Evolutionary conservation across 2,797 vertebrate species (phyloP).

Genomic region (Enteromius treurensis): DNA sequence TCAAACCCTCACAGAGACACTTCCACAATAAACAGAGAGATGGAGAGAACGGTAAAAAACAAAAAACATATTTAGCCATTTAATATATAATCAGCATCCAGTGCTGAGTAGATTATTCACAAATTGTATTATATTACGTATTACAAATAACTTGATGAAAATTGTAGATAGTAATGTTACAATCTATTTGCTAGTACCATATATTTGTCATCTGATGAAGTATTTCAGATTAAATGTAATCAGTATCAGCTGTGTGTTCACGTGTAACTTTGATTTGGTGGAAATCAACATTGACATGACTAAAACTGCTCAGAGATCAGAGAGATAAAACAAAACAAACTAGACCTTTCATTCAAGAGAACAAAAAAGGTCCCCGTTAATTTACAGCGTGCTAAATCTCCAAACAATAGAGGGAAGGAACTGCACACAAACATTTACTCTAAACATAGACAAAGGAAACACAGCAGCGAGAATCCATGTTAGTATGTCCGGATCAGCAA

Average conservation of each 20-base stretch:
- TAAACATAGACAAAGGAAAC: conserved; percentile 43
- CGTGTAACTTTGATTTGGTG: not conserved
- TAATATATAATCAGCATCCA: not conserved
- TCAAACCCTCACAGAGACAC: not conserved
- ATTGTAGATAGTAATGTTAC: not conserved
- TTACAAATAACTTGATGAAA: not conserved
- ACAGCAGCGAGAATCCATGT: conserved; percentile 21
- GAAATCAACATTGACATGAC: not conserved
- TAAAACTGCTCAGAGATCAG: conserved; percentile 23
- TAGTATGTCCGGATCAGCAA: not conserved
- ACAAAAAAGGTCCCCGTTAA: conserved; percentile 41
- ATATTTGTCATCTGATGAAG: not conserved
- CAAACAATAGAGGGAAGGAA: conserved; percentile 64
- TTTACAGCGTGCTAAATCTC: conserved; percentile 31
- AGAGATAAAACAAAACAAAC: conserved; percentile 38
- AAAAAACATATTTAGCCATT: not conserved
- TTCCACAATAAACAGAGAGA: not conserved
- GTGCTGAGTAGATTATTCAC: not conserved
- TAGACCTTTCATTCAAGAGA: conserved; percentile 48
- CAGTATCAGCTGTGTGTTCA: not conserved
- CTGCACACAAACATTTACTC: conserved; percentile 34
- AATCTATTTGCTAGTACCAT: too few relatives aligned
- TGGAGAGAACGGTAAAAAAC: not conserved
- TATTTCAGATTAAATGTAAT: not conserved
- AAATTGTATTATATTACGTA: not conserved